These are phyloP conservation scores for Chrysemys picta DNA, from an alignment of 2,113 vertebrate species.

Conservation along the genomic window DNA sequence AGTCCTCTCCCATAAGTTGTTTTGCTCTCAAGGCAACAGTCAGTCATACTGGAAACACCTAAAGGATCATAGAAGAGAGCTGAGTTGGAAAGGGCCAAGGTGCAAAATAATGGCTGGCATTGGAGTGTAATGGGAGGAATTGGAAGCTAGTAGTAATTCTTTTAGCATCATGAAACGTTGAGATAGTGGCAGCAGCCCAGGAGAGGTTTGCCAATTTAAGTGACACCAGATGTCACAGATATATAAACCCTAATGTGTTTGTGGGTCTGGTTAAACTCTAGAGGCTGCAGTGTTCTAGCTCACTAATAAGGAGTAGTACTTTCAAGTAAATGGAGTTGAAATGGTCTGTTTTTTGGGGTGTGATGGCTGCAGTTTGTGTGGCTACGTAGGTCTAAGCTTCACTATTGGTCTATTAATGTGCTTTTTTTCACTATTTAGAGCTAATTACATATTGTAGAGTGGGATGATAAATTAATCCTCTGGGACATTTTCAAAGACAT, in stretches of 20 bases:
- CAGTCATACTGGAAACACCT: neutral
- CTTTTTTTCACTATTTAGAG: neutral
- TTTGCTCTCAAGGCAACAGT: neutral
- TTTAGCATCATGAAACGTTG: neutral
- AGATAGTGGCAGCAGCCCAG: neutral
- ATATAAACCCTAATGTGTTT: neutral
- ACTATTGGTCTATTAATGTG: neutral
- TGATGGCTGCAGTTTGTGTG: neutral
- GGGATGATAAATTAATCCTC: neutral
- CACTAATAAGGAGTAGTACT: neutral
- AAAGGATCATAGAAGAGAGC: neutral
- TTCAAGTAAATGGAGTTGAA: neutral
- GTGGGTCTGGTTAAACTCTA: neutral
- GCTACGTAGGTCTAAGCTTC: neutral
- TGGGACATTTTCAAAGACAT: neutral
- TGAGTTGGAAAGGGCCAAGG: neutral
- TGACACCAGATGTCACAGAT: neutral
- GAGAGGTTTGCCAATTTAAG: neutral
- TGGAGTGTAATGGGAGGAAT: neutral
- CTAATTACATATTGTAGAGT: neutral
- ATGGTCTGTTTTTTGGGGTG: neutral
- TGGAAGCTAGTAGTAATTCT: neutral
- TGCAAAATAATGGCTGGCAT: neutral
- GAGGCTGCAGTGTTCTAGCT: neutral
- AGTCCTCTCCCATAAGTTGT: neutral